phyloP scores from a whole-genome alignment of 2,888 invertebrate genomes.

The Blera fallax region DNA sequence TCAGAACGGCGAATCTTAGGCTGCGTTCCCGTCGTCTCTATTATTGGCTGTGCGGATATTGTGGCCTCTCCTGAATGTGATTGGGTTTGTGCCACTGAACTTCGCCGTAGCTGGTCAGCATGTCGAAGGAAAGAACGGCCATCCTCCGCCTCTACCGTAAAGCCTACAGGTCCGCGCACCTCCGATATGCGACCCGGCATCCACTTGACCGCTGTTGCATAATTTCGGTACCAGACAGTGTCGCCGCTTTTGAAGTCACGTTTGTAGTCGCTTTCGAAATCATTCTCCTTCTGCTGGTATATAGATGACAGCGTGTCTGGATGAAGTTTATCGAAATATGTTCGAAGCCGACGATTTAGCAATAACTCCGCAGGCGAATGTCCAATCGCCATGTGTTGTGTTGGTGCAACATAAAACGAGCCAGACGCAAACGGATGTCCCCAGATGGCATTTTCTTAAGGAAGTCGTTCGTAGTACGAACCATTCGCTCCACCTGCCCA shows the following conservation, averaged over 20 bases:
- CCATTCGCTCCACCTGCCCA: slow-evolving; percentile 17
- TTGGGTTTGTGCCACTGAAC: neutral
- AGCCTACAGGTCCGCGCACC: neutral
- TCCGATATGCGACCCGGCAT: neutral
- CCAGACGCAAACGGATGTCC: neutral
- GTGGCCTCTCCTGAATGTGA: no score
- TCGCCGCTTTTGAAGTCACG: no score
- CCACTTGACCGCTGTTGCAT: neutral
- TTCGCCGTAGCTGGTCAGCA: neutral
- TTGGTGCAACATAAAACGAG: neutral
- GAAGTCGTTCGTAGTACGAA: neutral
- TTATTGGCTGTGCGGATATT: no score
- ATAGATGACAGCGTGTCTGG: no score
- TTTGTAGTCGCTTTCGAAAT: no score
- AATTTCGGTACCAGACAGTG: no score
- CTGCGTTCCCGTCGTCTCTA: no score
- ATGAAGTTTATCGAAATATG: no score
- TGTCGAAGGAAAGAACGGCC: neutral
- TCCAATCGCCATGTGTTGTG: neutral
- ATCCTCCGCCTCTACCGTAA: neutral
- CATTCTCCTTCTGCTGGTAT: no score
- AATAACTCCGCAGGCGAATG: slow-evolving; percentile 6
- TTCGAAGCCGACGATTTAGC: neutral
- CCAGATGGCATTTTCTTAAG: neutral
- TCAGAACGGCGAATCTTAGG: no score